Conservation (phyloP, 2,797 vertebrate species). For the Acipenser oxyrinchus region DNA sequence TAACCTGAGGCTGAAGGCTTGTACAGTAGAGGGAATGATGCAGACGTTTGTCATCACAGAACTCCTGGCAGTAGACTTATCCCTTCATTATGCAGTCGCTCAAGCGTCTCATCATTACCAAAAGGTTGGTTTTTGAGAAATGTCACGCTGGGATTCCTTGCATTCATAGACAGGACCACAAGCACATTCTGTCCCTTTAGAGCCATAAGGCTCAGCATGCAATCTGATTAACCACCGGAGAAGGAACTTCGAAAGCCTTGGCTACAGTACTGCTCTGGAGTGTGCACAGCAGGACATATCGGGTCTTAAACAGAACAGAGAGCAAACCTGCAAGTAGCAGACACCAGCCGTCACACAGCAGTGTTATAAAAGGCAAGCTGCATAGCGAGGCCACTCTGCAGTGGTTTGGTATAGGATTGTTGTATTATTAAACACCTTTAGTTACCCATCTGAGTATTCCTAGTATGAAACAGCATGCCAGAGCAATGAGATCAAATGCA, state of each 20-base stretch:
- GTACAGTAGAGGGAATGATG: background rate
- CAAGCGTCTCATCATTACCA: slow-evolving; percentile 39
- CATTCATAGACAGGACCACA: slow-evolving; percentile 42
- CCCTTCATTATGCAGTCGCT: slow-evolving; percentile 11
- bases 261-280: slow-evolving; percentile 15
- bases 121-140: slow-evolving; percentile 30
- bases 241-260: slow-evolving; percentile 41
- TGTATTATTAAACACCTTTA: slow-evolving; percentile 7
- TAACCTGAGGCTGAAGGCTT: slow-evolving; percentile 15
- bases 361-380: background rate
- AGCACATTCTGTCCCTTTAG: slow-evolving; percentile 44
- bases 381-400: background rate
- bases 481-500: background rate
- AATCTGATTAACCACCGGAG: slow-evolving; percentile 47
- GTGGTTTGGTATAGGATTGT: background rate
- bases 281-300: slow-evolving; percentile 32
- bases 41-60: slow-evolving; percentile 21
- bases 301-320: slow-evolving; percentile 33
- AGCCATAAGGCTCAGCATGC: slow-evolving; percentile 36
- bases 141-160: slow-evolving; percentile 27
- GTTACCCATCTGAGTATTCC: slow-evolving; percentile 1
- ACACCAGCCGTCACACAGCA: background rate
- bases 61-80: slow-evolving; percentile 18
- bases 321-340: background rate
- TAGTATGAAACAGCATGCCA: slow-evolving; percentile 3